Evolutionary conservation across 2,113 vertebrate genomes (phyloP).

Genomic region (Notiomystis cincta): DNA sequence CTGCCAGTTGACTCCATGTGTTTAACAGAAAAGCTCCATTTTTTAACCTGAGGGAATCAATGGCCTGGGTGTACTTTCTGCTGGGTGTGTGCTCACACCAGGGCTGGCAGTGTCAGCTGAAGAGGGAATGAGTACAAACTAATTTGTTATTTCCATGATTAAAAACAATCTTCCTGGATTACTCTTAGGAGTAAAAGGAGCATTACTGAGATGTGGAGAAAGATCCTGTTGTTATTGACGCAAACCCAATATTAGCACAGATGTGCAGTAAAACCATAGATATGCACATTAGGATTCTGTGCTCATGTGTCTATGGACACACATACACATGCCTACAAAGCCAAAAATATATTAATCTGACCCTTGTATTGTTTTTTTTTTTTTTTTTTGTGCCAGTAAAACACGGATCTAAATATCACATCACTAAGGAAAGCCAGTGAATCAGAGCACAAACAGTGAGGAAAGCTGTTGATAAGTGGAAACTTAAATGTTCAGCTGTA

Average conservation of each 20-base stretch:
- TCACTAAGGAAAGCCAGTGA: background rate
- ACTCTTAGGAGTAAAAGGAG: background rate
- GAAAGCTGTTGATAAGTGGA: background rate
- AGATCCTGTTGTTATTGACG: accelerated
- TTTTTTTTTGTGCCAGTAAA: background rate
- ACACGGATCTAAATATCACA: background rate
- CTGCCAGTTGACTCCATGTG: background rate
- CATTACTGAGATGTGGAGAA: background rate
- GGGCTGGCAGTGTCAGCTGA: background rate
- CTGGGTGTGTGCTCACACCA: accelerated
- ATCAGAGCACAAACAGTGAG: background rate
- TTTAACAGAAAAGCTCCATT: background rate
- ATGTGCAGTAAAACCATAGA: background rate
- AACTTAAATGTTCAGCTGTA: background rate
- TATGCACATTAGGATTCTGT: background rate
- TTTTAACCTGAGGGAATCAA: background rate
- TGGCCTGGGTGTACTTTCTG: background rate
- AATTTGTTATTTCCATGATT: background rate
- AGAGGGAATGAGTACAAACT: background rate
- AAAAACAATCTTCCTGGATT: background rate
- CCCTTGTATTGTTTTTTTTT: background rate
- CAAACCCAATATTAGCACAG: background rate
- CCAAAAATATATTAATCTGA: background rate
- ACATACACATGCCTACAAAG: accelerated
- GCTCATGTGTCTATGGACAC: accelerated